phyloP scores from a whole-genome alignment of 2,888 invertebrate genomes.

The Saturnia pavonia region DNA sequence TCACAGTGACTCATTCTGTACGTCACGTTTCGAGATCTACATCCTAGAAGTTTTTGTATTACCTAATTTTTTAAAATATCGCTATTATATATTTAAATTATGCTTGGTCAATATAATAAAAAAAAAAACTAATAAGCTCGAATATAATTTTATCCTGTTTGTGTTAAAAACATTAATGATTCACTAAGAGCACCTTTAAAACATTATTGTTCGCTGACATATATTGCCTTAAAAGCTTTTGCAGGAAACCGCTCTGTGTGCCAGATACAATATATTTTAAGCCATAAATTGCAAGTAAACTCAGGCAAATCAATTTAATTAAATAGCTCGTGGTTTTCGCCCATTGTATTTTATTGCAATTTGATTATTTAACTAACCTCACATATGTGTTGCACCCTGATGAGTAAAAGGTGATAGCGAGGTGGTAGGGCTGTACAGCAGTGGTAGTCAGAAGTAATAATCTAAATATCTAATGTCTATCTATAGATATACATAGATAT shows the following conservation, averaged over 20 bases:
- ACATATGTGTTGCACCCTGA: too few relatives aligned
- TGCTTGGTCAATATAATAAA: neutral
- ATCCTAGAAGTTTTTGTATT: too few relatives aligned
- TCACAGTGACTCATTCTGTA: neutral
- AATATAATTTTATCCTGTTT: conserved; percentile 18
- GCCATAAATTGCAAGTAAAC: conserved; percentile 22
- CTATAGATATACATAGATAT: too few relatives aligned
- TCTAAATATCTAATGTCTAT: too few relatives aligned
- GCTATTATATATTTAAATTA: too few relatives aligned
- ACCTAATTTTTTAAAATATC: too few relatives aligned
- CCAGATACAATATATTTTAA: conserved; percentile 33
- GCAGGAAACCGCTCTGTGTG: conserved; percentile 49
- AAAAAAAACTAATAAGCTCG: neutral
- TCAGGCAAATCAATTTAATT: conserved; percentile 17
- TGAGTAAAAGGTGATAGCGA: too few relatives aligned
- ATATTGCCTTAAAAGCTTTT: conserved; percentile 76
- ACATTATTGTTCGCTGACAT: conserved; percentile 48
- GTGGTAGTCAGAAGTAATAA: too few relatives aligned
- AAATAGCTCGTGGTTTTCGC: conserved; percentile 2
- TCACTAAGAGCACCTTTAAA: conserved; percentile 48
- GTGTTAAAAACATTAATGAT: conserved; percentile 25
- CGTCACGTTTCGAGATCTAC: neutral
- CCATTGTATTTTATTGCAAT: neutral
- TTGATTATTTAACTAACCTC: neutral
- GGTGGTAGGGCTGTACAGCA: too few relatives aligned